Evolutionary conservation across 2,113 vertebrate species (phyloP), one percentile per base, ranked within the genome.

Genomic region (Phyllostomus hastatus): DNA sequence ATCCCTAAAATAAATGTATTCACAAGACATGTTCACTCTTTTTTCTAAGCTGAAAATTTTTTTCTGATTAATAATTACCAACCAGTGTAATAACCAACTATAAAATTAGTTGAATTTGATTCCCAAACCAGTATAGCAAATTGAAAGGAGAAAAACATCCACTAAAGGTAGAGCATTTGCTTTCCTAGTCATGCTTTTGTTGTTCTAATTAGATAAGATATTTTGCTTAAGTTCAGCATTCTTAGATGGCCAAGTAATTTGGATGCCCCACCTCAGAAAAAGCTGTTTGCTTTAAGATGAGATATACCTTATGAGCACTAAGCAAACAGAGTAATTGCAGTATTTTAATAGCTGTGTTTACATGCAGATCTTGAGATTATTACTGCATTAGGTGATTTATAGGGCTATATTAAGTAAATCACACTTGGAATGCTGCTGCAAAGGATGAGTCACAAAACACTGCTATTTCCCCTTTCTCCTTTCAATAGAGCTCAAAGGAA

Each of bases 361-460:
- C 96, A 96, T 96, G 97, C 94, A 96, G 95, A 98, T 98, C 89
- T 88, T 87, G 90, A 93, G 85, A 97, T 96, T 57, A 96, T 88
- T 67, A 84, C 95, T 97, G 87, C 88, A 43, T 70, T 92, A 96
- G 91, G 86, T 96, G 54, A 59, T 98, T 92, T 78, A 93, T 97
- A 94, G 93, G 86, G 66, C 52, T 96, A 11, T 95, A 93, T 96
- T 96, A 66, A 97, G 75, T 94, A 98, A 97, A 69, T 26, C 85
- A 54, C 94, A 79, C 50, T 90, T 97, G 81, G 59, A 97, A 50
- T 91, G 94, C 81, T 93, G 38, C 80, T 96, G 83, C 81, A 2
- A 78, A 88, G 70, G 72, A 52, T 97, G 96, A 97, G 75, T 97
- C 95, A 97, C 84, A 66, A 80, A 93, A 88, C 46, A 16, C 52